These are phyloP conservation scores for Phylloscopus whistleri DNA, from an alignment of 2,113 vertebrate species.

Conservation along the genomic window DNA sequence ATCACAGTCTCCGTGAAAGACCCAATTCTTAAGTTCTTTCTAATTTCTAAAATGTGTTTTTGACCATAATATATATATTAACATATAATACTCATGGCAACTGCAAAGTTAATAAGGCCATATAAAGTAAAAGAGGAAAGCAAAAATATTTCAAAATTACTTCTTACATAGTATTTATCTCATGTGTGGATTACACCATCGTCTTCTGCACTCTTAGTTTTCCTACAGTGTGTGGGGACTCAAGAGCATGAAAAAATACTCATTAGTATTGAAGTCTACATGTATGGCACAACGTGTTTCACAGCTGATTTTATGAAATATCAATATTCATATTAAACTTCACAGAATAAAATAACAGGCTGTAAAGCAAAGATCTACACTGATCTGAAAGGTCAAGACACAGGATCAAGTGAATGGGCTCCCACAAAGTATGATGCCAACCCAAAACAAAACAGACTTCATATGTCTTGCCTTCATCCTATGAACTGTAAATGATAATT, in stretches of 20 bases:
- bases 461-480: not conserved
- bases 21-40: not conserved
- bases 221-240: not conserved
- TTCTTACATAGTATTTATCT: not conserved
- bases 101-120: not conserved
- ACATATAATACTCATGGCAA: not conserved
- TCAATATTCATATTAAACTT: not conserved
- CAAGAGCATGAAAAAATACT: not conserved
- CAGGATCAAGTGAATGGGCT: rapidly evolving
- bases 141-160: not conserved
- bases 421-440: not conserved
- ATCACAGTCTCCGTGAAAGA: not conserved
- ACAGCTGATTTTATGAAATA: not conserved
- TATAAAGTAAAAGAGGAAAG: not conserved
- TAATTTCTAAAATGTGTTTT: not conserved
- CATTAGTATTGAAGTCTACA: not conserved
- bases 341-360: not conserved
- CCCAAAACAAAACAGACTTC: not conserved
- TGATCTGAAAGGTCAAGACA: not conserved
- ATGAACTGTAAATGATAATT: not conserved
- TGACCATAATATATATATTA: not conserved
- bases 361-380: not conserved
- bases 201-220: not conserved
- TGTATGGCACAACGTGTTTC: not conserved
- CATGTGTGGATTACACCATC: not conserved